These are phyloP conservation scores for Abrostola tripartita DNA, from an alignment of 2,888 invertebrate genomes.

Conservation along the genomic window DNA sequence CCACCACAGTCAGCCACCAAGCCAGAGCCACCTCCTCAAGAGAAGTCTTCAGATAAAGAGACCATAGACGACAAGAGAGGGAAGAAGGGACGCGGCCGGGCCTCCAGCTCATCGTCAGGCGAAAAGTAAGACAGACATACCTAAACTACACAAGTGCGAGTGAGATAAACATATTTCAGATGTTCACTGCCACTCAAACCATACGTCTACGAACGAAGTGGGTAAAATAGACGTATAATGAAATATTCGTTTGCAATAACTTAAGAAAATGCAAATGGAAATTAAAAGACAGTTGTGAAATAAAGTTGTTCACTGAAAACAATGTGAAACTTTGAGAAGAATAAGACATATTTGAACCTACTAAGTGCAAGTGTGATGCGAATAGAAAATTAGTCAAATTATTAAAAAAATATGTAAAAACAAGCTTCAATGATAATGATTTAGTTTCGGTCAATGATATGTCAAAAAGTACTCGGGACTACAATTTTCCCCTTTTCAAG, in stretches of 20 bases:
- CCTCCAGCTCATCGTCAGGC: constrained; percentile 82
- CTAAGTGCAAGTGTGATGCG: constrained; percentile 18
- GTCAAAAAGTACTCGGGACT: not conserved
- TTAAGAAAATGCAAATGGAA: no score
- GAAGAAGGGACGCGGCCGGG: constrained; percentile 79
- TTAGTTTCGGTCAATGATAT: not conserved
- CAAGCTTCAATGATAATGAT: not conserved
- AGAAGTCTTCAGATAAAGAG: constrained; percentile 67
- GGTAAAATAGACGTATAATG: not conserved
- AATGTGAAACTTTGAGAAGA: not conserved
- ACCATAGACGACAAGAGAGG: constrained; percentile 72
- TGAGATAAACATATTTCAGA: constrained; percentile 30
- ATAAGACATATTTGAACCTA: constrained; percentile 9
- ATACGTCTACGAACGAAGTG: not conserved
- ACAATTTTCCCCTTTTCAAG: no score
- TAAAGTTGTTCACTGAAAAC: not conserved
- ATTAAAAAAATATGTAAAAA: not conserved
- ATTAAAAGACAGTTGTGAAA: no score
- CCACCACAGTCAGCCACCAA: constrained; percentile 64
- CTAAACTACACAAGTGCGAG: constrained; percentile 33
- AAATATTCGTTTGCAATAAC: not conserved
- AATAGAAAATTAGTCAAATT: not conserved
- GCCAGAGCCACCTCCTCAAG: constrained; percentile 56
- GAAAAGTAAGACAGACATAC: constrained; percentile 73
- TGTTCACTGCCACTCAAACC: constrained; percentile 1